Percentiles rank a stretch among this genome's conserved stretches.
These are phyloP conservation scores for Apis dorsata DNA, from an alignment of 1,140 invertebrate species.

Conservation along the genomic window DNA sequence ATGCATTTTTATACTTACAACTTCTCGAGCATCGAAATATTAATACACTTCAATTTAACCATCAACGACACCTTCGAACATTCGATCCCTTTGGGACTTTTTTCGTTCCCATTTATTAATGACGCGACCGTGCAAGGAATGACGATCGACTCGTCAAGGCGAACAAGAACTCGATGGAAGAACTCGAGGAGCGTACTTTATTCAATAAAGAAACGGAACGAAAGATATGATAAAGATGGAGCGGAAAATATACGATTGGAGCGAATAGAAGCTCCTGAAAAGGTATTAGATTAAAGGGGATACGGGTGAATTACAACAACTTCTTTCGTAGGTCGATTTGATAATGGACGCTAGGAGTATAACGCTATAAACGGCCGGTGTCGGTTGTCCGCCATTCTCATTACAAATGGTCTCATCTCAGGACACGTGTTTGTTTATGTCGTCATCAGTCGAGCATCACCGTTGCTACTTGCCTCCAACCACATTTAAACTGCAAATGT, in stretches of 20 bases:
- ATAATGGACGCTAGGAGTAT: constrained; percentile 48
- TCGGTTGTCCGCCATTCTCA: constrained; percentile 54
- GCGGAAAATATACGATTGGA: neutral
- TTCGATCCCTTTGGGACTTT: neutral
- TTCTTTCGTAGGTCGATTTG: constrained; percentile 26
- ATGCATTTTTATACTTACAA: too few relatives aligned
- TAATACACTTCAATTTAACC: neutral
- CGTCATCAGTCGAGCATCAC: constrained; percentile 53
- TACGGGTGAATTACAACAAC: constrained; percentile 19
- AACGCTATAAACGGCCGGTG: constrained; percentile 3
- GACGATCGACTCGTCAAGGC: neutral
- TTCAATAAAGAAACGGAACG: neutral
- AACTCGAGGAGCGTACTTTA: neutral
- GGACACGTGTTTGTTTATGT: constrained; percentile 65
- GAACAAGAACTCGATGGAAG: neutral
- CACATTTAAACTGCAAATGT: constrained; percentile 53
- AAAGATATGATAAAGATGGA: neutral
- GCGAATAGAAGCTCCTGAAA: neutral
- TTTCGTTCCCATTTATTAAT: neutral
- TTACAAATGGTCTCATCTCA: constrained; percentile 64
- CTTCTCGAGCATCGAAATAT: too few relatives aligned
- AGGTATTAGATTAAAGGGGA: neutral
- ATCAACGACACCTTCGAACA: too few relatives aligned
- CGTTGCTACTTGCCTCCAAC: constrained; percentile 49
- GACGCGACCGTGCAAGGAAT: neutral